These are phyloP conservation scores for Scatophagus argus DNA, from an alignment of 2,113 vertebrate species.

Conservation along the genomic window DNA sequence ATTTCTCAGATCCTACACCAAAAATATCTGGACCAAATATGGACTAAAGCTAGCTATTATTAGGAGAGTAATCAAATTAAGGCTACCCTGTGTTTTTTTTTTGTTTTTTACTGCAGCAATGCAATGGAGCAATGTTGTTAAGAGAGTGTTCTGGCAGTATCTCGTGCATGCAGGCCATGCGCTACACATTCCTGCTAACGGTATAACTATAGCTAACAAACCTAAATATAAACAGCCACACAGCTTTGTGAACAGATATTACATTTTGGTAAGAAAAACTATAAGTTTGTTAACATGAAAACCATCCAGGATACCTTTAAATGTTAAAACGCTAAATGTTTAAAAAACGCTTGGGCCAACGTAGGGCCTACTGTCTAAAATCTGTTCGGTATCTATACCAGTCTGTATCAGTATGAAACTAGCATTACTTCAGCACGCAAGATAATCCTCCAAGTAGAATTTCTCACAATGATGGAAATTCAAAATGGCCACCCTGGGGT, in stretches of 20 bases:
- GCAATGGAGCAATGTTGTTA: no score
- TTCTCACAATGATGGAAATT: neutral
- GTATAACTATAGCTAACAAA: no score
- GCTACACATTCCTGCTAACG: neutral
- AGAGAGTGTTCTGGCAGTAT: no score
- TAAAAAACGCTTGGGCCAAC: neutral
- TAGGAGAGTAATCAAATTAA: no score
- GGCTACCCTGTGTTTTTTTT: no score
- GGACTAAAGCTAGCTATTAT: no score
- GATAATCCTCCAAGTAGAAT: neutral
- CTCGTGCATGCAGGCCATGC: neutral
- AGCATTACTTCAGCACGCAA: neutral
- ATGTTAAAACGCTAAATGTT: no score
- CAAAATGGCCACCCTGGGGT: slow-evolving; percentile 17
- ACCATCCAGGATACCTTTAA: neutral
- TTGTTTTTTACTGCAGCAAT: no score
- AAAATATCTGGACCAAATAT: no score
- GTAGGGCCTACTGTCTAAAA: neutral
- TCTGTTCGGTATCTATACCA: neutral
- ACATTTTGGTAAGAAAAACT: neutral
- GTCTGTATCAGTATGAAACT: neutral
- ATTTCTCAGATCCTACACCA: neutral
- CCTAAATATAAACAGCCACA: no score
- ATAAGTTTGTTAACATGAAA: neutral
- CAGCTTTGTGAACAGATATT: neutral